These are phyloP conservation scores for Cyanistes caeruleus DNA, from an alignment of 2,113 vertebrate genomes.

Conservation along the genomic window DNA sequence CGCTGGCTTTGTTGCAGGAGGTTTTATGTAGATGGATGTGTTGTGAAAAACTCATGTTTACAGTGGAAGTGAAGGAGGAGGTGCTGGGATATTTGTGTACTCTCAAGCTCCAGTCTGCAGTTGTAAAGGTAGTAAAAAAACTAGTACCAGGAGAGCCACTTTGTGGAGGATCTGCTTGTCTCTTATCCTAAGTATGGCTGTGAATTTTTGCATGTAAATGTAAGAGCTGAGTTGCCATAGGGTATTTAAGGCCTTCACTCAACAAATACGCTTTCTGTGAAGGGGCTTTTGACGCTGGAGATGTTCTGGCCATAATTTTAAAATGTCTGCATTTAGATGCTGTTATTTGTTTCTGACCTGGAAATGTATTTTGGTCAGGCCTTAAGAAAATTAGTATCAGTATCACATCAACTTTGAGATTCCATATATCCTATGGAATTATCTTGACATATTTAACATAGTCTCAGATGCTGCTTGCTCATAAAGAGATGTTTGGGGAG, in stretches of 20 bases:
- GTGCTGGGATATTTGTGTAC: not conserved
- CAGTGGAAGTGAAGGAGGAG: not conserved
- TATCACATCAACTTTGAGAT: not conserved
- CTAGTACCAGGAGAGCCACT: not conserved
- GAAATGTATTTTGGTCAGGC: not conserved
- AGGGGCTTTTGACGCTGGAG: not conserved
- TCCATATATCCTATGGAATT: not conserved
- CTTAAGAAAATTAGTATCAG: not conserved
- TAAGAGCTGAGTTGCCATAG: conserved; percentile 7
- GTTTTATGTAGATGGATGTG: not conserved
- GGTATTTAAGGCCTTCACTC: not conserved
- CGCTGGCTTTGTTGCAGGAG: not conserved
- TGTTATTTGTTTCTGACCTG: not conserved
- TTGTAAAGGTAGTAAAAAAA: not conserved
- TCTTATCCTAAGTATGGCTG: conserved; percentile 26
- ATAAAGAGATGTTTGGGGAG: not conserved
- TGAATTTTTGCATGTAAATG: conserved; percentile 13
- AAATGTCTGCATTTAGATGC: not conserved
- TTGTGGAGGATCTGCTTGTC: conserved; percentile 28
- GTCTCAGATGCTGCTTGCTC: not conserved
- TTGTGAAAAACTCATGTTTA: not conserved
- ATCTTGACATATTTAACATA: not conserved
- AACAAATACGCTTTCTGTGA: not conserved
- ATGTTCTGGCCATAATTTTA: not conserved
- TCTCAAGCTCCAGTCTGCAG: not conserved